A percentile compares a stretch with the other conserved stretches of the same genome.
These are phyloP conservation scores for Myxocyprinus asiaticus DNA, from an alignment of 2,113 vertebrate species.

Conservation along the genomic window DNA sequence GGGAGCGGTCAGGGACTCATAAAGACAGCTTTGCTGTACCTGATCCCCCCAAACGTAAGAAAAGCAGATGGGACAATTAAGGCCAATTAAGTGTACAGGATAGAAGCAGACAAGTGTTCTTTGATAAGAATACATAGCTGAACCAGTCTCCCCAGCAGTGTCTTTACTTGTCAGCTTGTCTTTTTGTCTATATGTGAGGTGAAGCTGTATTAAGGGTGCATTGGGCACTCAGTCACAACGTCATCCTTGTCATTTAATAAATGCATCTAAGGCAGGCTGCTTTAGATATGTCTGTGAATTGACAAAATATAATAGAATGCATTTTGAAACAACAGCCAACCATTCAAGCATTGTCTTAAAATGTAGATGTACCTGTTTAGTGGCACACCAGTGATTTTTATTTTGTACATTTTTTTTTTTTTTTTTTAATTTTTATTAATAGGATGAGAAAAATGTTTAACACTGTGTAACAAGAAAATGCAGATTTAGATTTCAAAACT, in stretches of 20 bases:
- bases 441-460: neutral
- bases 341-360: neutral
- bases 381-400: too few relatives aligned
- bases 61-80: conserved; percentile 97
- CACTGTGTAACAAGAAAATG: too few relatives aligned
- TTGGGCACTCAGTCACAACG: neutral
- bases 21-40: conserved; percentile 90
- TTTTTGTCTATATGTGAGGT: neutral
- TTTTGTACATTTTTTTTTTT: too few relatives aligned
- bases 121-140: conserved; percentile 35
- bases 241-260: neutral
- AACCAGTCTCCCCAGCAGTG: conserved; percentile 54
- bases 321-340: neutral
- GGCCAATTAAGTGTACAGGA: neutral
- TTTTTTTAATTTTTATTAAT: too few relatives aligned
- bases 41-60: conserved; percentile 93
- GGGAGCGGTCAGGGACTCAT: conserved; percentile 57
- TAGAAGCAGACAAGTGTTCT: conserved; percentile 8
- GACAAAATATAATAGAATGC: neutral
- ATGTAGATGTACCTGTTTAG: neutral
- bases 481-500: neutral
- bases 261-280: neutral
- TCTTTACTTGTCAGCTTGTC: too few relatives aligned
- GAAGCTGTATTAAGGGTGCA: conserved; percentile 1
- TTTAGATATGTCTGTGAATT: neutral